Conservation (phyloP, 2,797 vertebrate genomes). For the Argyrosomus regius region DNA sequence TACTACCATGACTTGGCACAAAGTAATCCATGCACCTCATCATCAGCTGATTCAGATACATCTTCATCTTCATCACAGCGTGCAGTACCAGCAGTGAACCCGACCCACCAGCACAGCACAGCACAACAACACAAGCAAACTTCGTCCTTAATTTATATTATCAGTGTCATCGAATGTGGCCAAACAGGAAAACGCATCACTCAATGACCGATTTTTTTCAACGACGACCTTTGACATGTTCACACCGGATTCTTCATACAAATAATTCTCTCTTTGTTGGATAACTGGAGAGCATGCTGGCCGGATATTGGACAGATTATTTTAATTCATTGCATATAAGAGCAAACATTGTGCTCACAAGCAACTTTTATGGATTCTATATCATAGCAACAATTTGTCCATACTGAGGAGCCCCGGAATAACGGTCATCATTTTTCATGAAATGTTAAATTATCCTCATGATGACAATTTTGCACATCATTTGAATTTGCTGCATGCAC, state of each 20-base stretch:
- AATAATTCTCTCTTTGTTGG: not conserved
- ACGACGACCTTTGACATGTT: not conserved
- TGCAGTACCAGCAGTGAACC: not conserved
- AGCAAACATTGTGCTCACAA: not conserved
- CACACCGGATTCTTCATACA: not conserved
- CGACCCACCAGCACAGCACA: not conserved
- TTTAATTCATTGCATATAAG: not conserved
- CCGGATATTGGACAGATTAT: not conserved
- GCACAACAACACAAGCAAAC: not conserved
- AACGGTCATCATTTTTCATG: not conserved
- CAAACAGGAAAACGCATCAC: not conserved
- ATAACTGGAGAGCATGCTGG: not conserved
- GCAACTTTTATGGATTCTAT: not conserved
- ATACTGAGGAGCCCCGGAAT: not conserved
- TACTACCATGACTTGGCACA: not conserved
- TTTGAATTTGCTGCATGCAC: not conserved
- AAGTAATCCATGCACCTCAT: not conserved
- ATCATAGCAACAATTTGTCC: not conserved
- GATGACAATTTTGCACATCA: not conserved
- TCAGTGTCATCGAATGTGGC: not conserved
- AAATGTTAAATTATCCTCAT: not conserved
- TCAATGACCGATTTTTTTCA: not conserved
- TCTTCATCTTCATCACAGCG: not conserved
- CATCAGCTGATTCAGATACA: not conserved
- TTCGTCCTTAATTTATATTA: not conserved